Evolutionary conservation across 2,797 vertebrate genomes (phyloP).

Genomic region (Aphelocoma californica): DNA sequence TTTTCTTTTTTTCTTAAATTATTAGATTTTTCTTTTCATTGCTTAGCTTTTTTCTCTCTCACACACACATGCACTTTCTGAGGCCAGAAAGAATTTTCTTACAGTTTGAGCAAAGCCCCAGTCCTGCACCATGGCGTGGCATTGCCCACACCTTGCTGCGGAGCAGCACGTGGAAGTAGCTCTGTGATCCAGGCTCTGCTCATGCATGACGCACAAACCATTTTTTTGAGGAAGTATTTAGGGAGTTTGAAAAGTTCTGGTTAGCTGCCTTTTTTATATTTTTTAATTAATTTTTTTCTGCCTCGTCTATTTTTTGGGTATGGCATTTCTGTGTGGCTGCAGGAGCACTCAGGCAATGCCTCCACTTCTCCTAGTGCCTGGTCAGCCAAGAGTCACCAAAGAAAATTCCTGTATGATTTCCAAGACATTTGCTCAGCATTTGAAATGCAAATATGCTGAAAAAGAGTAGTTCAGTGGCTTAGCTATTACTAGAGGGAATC

Average conservation of each 20-base stretch:
- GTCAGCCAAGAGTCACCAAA: neutral
- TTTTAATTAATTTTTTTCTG: neutral
- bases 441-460: neutral
- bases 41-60: neutral
- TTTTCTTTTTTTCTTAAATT: neutral
- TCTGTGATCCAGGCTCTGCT: neutral
- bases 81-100: neutral
- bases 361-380: neutral
- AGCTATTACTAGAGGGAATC: neutral
- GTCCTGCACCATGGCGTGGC: fast-evolving
- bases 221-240: conserved; percentile 51
- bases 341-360: neutral
- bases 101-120: neutral
- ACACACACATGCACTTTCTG: neutral
- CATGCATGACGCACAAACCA: neutral
- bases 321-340: neutral
- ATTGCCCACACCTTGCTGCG: neutral
- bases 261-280: neutral
- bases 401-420: neutral
- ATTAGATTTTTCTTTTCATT: neutral
- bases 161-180: neutral
- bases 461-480: neutral
- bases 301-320: neutral
- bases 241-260: conserved; percentile 17
- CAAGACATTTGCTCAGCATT: neutral